Percentiles rank a stretch among this genome's conserved stretches.
These are phyloP conservation scores for Rousettus madagascariensis DNA, from an alignment of 2,797 vertebrate species.

Conservation along the genomic window DNA sequence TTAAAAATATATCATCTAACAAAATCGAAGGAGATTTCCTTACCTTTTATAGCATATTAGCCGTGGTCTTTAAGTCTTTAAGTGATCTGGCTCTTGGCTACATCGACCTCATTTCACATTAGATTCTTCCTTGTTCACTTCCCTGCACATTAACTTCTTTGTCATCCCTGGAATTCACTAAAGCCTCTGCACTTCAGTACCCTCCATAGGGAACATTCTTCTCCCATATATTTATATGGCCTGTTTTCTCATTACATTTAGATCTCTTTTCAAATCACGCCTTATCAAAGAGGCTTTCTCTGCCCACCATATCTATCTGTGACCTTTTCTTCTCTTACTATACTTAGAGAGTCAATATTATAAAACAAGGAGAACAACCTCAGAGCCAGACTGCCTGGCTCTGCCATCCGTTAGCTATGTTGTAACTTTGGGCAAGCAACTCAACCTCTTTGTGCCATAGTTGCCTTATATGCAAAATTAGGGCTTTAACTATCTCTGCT, in stretches of 20 bases:
- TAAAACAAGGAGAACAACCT: neutral
- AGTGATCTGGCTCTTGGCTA: neutral
- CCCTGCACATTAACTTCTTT: neutral
- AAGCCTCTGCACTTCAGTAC: neutral
- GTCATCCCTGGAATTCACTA: neutral
- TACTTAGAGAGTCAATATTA: neutral
- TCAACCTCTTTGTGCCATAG: neutral
- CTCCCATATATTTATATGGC: neutral
- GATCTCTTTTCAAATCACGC: neutral
- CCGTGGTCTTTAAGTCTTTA: neutral
- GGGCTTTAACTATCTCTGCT: neutral
- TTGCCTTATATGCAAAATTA: neutral
- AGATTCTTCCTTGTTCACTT: neutral
- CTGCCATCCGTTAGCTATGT: neutral
- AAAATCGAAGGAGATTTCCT: neutral
- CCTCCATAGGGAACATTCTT: neutral
- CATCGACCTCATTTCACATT: neutral
- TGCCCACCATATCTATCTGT: neutral
- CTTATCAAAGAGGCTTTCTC: neutral
- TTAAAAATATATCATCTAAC: neutral
- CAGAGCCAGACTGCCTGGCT: neutral
- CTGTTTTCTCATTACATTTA: neutral
- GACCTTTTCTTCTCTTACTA: neutral
- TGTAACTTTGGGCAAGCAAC: neutral
- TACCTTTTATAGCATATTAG: neutral